A percentile compares a stretch with the other conserved stretches of the same genome.
Evolutionary conservation across 2,888 invertebrate genomes (phyloP).

Genomic region (Lepidochitona cinerea): DNA sequence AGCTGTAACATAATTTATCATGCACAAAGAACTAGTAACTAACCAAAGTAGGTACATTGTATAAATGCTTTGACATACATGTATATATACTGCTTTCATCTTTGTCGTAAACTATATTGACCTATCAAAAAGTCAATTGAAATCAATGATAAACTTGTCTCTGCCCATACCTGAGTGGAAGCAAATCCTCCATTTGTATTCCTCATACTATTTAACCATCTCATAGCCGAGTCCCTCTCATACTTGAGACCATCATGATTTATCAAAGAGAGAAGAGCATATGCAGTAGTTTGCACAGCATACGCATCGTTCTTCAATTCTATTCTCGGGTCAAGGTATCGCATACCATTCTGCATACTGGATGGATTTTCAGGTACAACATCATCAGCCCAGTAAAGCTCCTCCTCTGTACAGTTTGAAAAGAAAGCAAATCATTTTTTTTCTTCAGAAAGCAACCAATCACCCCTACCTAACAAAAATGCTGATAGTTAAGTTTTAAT

Average conservation of each 20-base stretch:
- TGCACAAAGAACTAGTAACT: too few relatives aligned
- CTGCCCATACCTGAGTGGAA: conserved; percentile 67
- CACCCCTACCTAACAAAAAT: too few relatives aligned
- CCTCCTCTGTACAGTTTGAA: conserved; percentile 45
- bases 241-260: conserved; percentile 44
- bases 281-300: conserved; percentile 94
- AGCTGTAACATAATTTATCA: too few relatives aligned
- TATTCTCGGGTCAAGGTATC: conserved; percentile 88
- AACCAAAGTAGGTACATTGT: too few relatives aligned
- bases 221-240: conserved; percentile 63
- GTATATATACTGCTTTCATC: too few relatives aligned
- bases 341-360: conserved; percentile 71
- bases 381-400: conserved; percentile 64
- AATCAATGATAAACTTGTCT: too few relatives aligned
- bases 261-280: conserved; percentile 86
- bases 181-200: conserved; percentile 66
- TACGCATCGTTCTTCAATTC: conserved; percentile 86
- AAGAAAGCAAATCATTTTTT: background rate
- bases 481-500: too few relatives aligned
- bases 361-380: conserved; percentile 59
- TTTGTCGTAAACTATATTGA: too few relatives aligned
- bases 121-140: too few relatives aligned
- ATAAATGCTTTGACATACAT: too few relatives aligned
- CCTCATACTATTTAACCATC: conserved; percentile 68
- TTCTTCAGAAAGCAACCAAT: too few relatives aligned